These are phyloP conservation scores for Vulpes ferrilata DNA, from an alignment of 2,113 vertebrate species.

Conservation along the genomic window DNA sequence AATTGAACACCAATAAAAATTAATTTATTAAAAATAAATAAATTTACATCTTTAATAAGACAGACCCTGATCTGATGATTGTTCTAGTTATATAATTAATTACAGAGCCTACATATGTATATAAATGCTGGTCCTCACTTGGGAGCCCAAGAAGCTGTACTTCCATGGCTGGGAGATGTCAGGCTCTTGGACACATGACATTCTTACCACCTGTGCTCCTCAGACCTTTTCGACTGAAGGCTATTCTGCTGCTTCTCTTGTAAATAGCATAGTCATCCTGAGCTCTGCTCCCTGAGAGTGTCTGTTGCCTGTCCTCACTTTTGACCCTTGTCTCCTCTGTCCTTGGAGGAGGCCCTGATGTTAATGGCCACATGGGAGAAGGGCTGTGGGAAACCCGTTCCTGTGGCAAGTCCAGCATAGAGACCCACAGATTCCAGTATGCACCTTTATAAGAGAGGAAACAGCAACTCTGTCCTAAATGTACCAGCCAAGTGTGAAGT, in stretches of 20 bases:
- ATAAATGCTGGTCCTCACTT: not conserved
- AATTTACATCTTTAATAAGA: not conserved
- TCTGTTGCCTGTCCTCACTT: not conserved
- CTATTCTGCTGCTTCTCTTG: not conserved
- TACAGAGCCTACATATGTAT: not conserved
- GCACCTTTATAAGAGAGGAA: not conserved
- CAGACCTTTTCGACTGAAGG: too few relatives aligned
- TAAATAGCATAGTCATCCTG: not conserved
- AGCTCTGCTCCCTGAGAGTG: not conserved
- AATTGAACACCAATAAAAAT: too few relatives aligned
- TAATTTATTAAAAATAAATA: not conserved
- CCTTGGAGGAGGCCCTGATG: not conserved
- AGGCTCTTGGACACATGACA: accelerated
- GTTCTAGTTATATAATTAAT: not conserved
- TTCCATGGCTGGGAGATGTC: not conserved
- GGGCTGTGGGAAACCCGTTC: not conserved
- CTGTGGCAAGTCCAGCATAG: too few relatives aligned
- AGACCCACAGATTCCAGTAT: not conserved
- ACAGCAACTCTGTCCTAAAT: not conserved
- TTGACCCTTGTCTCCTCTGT: not conserved
- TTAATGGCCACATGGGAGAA: too few relatives aligned
- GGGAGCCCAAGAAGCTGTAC: not conserved
- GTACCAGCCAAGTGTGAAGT: not conserved
- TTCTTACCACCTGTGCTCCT: not conserved
- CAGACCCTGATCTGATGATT: too few relatives aligned